phyloP scores from a whole-genome alignment of 2,797 vertebrate genomes.

The Acanthurus leucopareius region DNA sequence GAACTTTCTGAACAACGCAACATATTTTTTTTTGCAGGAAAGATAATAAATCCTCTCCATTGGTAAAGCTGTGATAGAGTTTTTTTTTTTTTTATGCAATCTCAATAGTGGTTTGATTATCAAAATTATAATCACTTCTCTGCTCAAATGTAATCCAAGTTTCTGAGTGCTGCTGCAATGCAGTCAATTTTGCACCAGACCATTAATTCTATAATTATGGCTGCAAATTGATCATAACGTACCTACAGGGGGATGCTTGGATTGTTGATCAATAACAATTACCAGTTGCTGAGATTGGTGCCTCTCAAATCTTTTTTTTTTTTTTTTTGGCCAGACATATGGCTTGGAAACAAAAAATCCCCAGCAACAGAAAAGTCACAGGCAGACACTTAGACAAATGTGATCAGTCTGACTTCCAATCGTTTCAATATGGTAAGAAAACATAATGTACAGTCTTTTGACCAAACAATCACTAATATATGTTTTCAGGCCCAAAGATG shows the following conservation, averaged over 20 bases:
- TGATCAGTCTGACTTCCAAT: not conserved
- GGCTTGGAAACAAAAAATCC: not conserved
- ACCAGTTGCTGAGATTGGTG: conserved; percentile 16
- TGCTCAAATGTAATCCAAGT: not conserved
- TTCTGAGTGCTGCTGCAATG: not conserved
- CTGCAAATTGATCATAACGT: conserved; percentile 14
- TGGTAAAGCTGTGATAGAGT: too few relatives aligned
- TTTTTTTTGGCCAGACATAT: not conserved
- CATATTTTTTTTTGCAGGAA: too few relatives aligned
- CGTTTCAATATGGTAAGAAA: not conserved
- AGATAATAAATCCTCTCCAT: too few relatives aligned
- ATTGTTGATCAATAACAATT: conserved; percentile 31
- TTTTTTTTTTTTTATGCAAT: not conserved
- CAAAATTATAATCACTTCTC: not conserved
- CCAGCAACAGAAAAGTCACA: not conserved
- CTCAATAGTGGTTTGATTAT: not conserved
- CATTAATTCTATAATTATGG: conserved; percentile 14
- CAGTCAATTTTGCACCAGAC: not conserved
- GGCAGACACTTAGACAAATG: not conserved
- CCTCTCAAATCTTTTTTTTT: not conserved
- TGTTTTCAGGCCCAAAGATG: not conserved
- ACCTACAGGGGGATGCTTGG: conserved; percentile 13
- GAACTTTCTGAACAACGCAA: too few relatives aligned
- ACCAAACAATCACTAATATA: not conserved
- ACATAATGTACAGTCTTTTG: not conserved